Evolutionary conservation across 1,140 invertebrate genomes (phyloP), one percentile per base, ranked within the genome.

Genomic region (Leptestheria dahalacensis): DNA sequence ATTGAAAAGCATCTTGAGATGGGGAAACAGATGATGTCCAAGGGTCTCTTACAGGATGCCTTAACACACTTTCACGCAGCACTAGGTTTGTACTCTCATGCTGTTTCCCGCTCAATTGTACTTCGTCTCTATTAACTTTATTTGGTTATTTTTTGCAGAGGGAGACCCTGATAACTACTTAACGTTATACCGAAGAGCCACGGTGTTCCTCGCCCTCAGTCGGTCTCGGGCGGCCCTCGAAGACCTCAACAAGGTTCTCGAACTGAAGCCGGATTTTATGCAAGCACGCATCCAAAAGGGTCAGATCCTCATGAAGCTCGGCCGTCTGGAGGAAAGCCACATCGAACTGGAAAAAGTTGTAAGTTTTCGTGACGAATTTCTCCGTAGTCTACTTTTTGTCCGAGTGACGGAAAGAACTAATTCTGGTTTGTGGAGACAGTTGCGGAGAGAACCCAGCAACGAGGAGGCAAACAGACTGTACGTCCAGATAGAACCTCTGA

Each of bases 11-110:
- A 98, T 77, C 76, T 98, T 68, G 88, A 97, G 70, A 76, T 94
- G 70, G 95, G 95, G 1, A 86, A 85, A 71, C 82, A 92, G 65
- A 85, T 96, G 69, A 74, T 98, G 64, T 83, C 88, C 6, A 82
- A 82, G 65, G 93, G 95, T 49, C 90, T 98, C 71, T 80, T 97
- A 54, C 85, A 90, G 51, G 96, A 99, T 78, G 96, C 97, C 1
- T 73, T 99, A 25, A 87, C 88, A 51, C 94, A 99, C 70, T 99
- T 96, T 77, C 95, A 99, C 80, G 87, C 90, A 59, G 97, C 96
- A 65, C 88, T 99, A 68, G 92, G 91, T 95, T 73, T 79, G 84
- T 75, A 52, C 54, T 48, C 25, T n/a, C n/a, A n/a, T n/a, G n/a
- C 33, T 6, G 6, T 41, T 9, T 6, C 33, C 15, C 33, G 33